These are phyloP conservation scores for Drosophila helvetica DNA, from an alignment of 2,888 invertebrate genomes.

Conservation along the genomic window DNA sequence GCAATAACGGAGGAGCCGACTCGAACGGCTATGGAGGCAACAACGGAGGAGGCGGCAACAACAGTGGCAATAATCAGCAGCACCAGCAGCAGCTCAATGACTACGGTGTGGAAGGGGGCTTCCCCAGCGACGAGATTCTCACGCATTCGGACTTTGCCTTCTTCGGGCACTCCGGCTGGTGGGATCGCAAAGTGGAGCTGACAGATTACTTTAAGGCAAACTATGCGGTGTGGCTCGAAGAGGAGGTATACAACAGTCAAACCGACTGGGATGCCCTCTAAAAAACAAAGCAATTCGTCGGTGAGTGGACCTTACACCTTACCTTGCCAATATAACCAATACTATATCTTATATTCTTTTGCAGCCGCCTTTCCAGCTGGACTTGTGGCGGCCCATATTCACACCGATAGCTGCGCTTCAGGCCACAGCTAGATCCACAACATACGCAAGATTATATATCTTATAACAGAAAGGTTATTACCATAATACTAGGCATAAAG, in stretches of 20 bases:
- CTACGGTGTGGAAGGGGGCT: conserved; percentile 81
- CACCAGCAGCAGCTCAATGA: conserved; percentile 75
- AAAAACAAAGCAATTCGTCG: not conserved
- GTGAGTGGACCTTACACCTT: not conserved
- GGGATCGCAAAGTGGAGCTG: conserved; percentile 87
- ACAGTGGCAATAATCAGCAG: conserved; percentile 57
- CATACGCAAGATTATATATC: conserved; percentile 51
- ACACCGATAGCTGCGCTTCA: not conserved
- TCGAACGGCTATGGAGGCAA: conserved; percentile 68
- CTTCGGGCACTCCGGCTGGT: conserved; percentile 84
- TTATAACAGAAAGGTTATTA: conserved; percentile 66
- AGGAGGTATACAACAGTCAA: conserved; percentile 96
- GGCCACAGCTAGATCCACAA: conserved; percentile 6
- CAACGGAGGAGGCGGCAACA: conserved; percentile 47
- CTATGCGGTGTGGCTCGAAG: conserved; percentile 97
- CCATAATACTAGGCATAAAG: conserved; percentile 62
- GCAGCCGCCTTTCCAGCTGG: conserved; percentile 25
- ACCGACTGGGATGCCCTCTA: conserved; percentile 89
- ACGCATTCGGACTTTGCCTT: conserved; percentile 83
- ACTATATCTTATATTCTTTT: not conserved
- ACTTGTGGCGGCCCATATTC: not conserved
- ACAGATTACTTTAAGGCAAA: conserved; percentile 96
- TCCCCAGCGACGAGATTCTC: conserved; percentile 83
- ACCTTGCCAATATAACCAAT: not conserved
- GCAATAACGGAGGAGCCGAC: conserved; percentile 57